phyloP scores from a whole-genome alignment of 2,888 invertebrate species.

The Nematopogon swammerdamellus region DNA sequence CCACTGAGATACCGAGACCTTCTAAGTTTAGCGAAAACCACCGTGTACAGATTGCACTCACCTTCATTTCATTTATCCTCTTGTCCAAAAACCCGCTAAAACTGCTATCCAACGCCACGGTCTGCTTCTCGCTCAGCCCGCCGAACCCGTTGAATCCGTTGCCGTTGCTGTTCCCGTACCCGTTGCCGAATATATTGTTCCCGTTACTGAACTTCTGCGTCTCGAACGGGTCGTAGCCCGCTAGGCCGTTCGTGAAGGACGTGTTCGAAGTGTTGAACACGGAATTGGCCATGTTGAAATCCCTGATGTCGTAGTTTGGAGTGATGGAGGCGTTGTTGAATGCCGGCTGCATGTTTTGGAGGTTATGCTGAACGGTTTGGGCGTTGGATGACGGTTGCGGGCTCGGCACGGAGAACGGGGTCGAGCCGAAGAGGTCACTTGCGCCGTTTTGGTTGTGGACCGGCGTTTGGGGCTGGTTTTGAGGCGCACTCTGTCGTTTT shows the following conservation, averaged over 20 bases:
- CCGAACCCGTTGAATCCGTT: conserved; percentile 45
- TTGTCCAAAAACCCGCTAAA: conserved; percentile 80
- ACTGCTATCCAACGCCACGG: conserved; percentile 50
- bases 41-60: too few relatives aligned
- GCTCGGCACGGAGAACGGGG: conserved; percentile 63
- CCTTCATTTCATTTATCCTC: conserved; percentile 84
- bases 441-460: conserved; percentile 40
- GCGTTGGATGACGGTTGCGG: conserved; percentile 12
- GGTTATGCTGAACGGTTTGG: conserved; percentile 1
- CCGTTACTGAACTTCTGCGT: conserved; percentile 58
- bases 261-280: conserved; percentile 34
- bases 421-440: conserved; percentile 77
- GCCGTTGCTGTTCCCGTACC: conserved; percentile 38
- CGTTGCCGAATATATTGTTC: conserved; percentile 20
- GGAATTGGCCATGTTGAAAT: conserved; percentile 43
- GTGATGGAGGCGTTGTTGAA: conserved; percentile 20
- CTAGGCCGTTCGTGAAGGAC: conserved; percentile 40
- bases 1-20: too few relatives aligned
- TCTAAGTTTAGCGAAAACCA: too few relatives aligned
- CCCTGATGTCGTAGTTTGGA: conserved; percentile 41
- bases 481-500: conserved; percentile 46
- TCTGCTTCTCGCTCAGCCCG: conserved; percentile 44
- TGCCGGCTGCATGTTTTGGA: conserved; percentile 11
- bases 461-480: conserved; percentile 22
- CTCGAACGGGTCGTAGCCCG: conserved; percentile 75